A percentile compares a stretch with the other conserved stretches of the same genome.
phyloP scores from a whole-genome alignment of 2,113 vertebrate genomes.

The Melanerpes formicivorus region DNA sequence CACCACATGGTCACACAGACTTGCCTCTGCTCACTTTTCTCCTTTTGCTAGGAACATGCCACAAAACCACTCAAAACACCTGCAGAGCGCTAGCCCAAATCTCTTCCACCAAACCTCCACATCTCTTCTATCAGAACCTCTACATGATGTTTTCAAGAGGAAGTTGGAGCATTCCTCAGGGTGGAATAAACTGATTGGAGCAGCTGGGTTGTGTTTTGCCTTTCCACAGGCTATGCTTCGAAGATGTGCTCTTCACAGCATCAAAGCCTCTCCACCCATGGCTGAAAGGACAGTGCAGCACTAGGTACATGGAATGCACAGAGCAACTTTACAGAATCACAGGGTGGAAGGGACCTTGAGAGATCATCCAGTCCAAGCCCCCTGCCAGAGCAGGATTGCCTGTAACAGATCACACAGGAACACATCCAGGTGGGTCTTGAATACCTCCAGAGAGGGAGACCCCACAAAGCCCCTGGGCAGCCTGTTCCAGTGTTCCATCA shows the following conservation, averaged over 20 bases:
- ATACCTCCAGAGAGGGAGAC: too few relatives aligned
- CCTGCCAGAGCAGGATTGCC: too few relatives aligned
- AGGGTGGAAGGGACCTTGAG: too few relatives aligned
- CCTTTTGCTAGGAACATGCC: not conserved
- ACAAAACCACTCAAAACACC: not conserved
- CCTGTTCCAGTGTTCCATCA: too few relatives aligned
- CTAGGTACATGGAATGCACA: not conserved
- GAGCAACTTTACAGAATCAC: not conserved
- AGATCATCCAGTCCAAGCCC: too few relatives aligned
- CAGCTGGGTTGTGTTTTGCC: not conserved
- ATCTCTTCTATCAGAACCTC: fast-evolving
- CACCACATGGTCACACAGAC: fast-evolving
- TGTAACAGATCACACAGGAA: too few relatives aligned
- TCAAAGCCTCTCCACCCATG: not conserved
- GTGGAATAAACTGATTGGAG: not conserved
- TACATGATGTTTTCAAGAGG: fast-evolving
- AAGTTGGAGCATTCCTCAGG: not conserved
- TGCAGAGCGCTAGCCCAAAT: not conserved
- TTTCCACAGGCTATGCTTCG: not conserved
- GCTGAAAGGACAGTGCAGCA: not conserved
- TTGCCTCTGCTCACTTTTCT: not conserved
- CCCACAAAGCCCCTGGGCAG: too few relatives aligned
- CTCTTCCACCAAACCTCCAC: not conserved
- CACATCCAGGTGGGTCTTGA: too few relatives aligned
- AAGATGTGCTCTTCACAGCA: not conserved